Evolutionary conservation across 2,113 vertebrate species (phyloP), one percentile per base, ranked within the genome.

Genomic region (Alethe castanea): DNA sequence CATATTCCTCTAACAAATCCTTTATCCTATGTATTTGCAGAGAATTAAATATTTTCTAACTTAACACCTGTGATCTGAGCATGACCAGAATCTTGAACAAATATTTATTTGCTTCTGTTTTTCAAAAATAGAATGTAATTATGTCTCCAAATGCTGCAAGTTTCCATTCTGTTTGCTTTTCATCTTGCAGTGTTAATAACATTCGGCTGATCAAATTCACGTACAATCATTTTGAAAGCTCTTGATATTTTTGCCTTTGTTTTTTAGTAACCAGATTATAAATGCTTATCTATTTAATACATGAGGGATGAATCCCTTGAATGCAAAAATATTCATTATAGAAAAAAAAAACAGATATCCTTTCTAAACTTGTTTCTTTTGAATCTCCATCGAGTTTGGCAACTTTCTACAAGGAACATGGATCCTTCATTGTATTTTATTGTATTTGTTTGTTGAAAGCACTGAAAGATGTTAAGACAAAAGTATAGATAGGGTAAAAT

Each of bases 221-320:
- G 1, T 67, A 73, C 73, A 90, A 91, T 88, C 91, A 94, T 94
- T 96, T 82, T 93, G 61, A 67, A 90, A 92, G 35, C 59, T 15
- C 52, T 94, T 90, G 67, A 81, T 93, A n/a, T 36, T 95, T 77
- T 88, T 20, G 20, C 45, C 82, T 92, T 71, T 1, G 5, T 26
- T 83, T 93, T 95, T 88, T 78, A 62, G 76, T 92, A 93, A 78
- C 61, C 86, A 87, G 91, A 56, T 86, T 85, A 67, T 57, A 88
- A 82, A 91, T 56, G 24, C 72, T 93, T 96, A 95, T 95, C 54
- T 95, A 95, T 90, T 35, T 76, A 88, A 85, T 94, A 86, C 40
- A 59, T 4, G 5, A n/a, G 31, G 50, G 50, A 71, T 86, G 9
- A 93, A 86, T 79, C 18, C 72, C 59, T 70, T 35, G 61, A 56